Evolutionary conservation across 92 coral and sea anemone genomes (phyloP).

Genomic region (Hydrozoanthus gracilis): DNA sequence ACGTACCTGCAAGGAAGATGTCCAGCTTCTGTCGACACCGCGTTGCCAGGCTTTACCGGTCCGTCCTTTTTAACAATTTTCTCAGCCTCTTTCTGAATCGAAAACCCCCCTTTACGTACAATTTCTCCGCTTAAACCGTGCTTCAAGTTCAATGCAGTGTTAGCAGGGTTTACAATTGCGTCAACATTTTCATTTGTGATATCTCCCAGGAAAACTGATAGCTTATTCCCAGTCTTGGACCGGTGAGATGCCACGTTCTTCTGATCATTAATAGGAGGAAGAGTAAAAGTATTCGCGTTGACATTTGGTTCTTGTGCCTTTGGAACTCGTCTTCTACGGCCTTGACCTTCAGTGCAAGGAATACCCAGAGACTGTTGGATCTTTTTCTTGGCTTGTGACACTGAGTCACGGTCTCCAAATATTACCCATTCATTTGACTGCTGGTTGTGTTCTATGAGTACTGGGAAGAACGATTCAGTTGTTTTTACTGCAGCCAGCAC

Average conservation of each 20-base stretch:
- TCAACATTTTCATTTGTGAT: constrained; percentile 72
- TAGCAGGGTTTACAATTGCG: constrained; percentile 83
- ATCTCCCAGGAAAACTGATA: constrained; percentile 68
- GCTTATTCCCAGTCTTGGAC: constrained; percentile 43
- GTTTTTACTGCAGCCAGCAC: background rate
- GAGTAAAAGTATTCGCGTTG: background rate
- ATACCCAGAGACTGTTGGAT: background rate
- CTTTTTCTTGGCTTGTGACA: constrained; percentile 14
- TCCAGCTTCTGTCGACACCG: constrained; percentile 40
- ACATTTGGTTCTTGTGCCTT: background rate
- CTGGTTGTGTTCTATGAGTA: constrained; percentile 42
- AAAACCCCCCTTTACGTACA: constrained; percentile 68
- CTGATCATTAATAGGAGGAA: background rate
- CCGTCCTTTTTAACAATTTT: constrained; percentile 14
- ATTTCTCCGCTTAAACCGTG: constrained; percentile 63
- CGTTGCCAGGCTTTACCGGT: constrained; percentile 1
- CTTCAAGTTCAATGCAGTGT: constrained; percentile 47
- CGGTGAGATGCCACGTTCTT: background rate
- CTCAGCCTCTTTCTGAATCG: constrained; percentile 58
- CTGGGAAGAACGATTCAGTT: constrained; percentile 11
- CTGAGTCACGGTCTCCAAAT: constrained; percentile 57
- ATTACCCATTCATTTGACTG: constrained; percentile 29
- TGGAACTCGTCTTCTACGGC: constrained; percentile 2
- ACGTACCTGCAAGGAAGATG: constrained; percentile 38
- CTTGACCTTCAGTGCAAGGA: background rate